Evolutionary conservation across 2,888 invertebrate species (phyloP), one percentile per base, ranked within the genome.

Genomic region (Gortyna flavago): DNA sequence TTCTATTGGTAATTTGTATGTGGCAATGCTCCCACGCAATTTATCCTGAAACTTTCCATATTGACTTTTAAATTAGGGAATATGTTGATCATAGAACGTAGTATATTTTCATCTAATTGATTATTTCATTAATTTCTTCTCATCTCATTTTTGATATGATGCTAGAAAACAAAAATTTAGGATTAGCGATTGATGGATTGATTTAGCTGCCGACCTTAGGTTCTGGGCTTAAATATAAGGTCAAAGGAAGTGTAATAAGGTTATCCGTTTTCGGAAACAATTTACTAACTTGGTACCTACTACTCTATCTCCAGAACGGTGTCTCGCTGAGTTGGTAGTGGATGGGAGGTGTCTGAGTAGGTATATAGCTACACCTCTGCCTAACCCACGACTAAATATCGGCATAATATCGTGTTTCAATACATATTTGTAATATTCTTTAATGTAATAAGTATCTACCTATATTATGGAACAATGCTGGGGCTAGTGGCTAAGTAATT

Each of bases 31-130:
- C n/a, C 48, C 18, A 61, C 66, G 67, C 67, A 72, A 57, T 35
- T 35, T 68, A 64, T 57, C 48, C 73, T 48, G 29, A 51, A 80
- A 74, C 32, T 74, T 74, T 32, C 5, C 11, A 32, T 62, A 62
- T 75, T 81, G 81, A 80, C 66, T 81, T 80, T 75, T 67, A 81
- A 61, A 80, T 80, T 71, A 44, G 48, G 66, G 61, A 61, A 70
- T 71, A 75, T 68, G n/a, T 69, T 61, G 32, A 68, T 75, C n/a
- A 48, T 48, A 38, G 38, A 70, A 70, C 21, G 21, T 44, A n/a
- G n/a, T 61, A 54, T 80, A 29, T 35, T 69, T 35, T 35, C 41
- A 44, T 61, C 5, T 18, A 3, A 25, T 54, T 51, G 51, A 61
- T 16, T 67, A 54, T 61, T 44, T 32, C 0, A 21, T 29, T 62